Evolutionary conservation across 2,888 invertebrate genomes (phyloP).

Genomic region (Agrotis exclamationis): DNA sequence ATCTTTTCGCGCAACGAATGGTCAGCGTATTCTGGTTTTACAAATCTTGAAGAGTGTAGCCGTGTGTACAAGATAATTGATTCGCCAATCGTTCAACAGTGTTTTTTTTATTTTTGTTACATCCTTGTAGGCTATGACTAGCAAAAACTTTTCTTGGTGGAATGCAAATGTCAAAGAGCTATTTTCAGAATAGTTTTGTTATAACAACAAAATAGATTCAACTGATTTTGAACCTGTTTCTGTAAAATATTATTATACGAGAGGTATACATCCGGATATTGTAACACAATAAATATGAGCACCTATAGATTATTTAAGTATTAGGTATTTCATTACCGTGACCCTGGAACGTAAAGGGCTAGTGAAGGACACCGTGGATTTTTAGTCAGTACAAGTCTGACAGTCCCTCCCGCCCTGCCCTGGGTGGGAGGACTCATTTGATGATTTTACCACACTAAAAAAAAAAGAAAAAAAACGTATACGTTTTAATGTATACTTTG

Average conservation of each 20-base stretch:
- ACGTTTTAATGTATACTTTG: too few relatives aligned
- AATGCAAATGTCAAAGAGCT: constrained; percentile 50
- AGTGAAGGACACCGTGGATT: too few relatives aligned
- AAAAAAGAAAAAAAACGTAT: too few relatives aligned
- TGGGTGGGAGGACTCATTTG: too few relatives aligned
- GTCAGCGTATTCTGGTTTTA: too few relatives aligned
- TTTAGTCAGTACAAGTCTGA: too few relatives aligned
- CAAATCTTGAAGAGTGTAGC: too few relatives aligned
- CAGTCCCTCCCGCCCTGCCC: too few relatives aligned
- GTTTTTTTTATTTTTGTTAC: not conserved
- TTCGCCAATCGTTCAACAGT: not conserved
- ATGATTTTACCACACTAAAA: too few relatives aligned
- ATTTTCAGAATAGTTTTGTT: constrained; percentile 30
- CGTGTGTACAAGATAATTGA: not conserved
- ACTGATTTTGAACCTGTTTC: constrained; percentile 29
- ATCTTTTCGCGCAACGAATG: too few relatives aligned
- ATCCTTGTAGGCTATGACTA: constrained; percentile 18
- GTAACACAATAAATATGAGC: not conserved
- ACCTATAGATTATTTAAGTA: not conserved
- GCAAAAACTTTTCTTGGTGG: constrained; percentile 21
- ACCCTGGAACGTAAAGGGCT: too few relatives aligned
- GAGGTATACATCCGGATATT: not conserved
- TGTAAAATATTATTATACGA: constrained; percentile 17
- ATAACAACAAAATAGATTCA: constrained; percentile 1
- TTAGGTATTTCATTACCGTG: too few relatives aligned